Evolutionary conservation across 2,888 invertebrate genomes (phyloP).

Genomic region (Hipparchia semele): DNA sequence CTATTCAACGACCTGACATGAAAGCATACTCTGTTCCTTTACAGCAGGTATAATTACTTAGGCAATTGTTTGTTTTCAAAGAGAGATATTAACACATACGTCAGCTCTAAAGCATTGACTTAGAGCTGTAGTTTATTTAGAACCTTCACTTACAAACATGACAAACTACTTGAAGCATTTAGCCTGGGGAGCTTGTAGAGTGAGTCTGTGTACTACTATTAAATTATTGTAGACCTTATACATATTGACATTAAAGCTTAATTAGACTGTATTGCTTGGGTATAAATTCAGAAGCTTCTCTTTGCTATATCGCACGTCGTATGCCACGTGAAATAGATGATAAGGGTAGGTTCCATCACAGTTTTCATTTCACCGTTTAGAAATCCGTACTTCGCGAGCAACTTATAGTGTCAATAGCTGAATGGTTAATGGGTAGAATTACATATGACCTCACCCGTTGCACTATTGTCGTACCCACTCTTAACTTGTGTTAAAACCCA

Average conservation of each 20-base stretch:
- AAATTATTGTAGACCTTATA: constrained; percentile 18
- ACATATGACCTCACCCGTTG: too few species aligned
- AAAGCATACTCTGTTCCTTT: not conserved
- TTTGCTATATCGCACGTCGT: constrained; percentile 20
- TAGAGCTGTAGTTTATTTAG: constrained; percentile 23
- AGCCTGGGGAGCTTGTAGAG: constrained; percentile 22
- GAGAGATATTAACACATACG: not conserved
- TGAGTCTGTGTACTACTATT: not conserved
- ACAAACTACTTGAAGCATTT: constrained; percentile 32
- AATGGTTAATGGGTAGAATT: too few species aligned
- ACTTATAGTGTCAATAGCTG: not conserved
- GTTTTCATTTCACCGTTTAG: not conserved
- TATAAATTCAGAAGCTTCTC: constrained; percentile 20
- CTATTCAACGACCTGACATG: not conserved
- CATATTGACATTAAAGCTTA: not conserved
- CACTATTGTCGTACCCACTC: too few species aligned
- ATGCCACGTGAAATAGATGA: constrained; percentile 27
- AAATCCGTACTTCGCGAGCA: not conserved
- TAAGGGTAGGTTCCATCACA: constrained; percentile 23
- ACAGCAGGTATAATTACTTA: not conserved
- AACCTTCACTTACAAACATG: constrained; percentile 24
- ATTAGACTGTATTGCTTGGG: constrained; percentile 10
- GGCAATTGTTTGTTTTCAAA: not conserved
- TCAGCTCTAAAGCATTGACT: constrained; percentile 20
- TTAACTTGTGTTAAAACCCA: too few species aligned